Base-by-base conservation (phyloP, 2,888 invertebrate species). In the Philopedon plagiatum region DNA sequence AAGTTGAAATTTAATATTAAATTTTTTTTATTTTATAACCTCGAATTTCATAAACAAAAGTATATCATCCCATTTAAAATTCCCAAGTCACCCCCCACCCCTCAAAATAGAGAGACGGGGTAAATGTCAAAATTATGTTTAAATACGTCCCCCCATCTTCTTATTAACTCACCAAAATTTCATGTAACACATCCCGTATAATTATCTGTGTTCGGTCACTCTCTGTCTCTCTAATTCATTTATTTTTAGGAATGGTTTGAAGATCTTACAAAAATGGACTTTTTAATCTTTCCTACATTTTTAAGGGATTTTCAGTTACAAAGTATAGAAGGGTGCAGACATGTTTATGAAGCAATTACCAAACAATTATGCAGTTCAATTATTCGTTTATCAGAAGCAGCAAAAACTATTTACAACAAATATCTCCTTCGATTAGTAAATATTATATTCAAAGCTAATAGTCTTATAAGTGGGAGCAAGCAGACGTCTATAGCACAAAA, bases 221-320 rank as follows among this genome's bases (percentile, higher is more conserved):
- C 7, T 26, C 7, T 7, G 3, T 26, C 7, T 26, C 26, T 26
- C 7, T 5, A n/a, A 37, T 19, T 54, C 0, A 26, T 15, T 61
- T 39, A 15, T 26, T 66, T 66, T 57, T 66, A 66, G 65, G 65
- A 66, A 32, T 37, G 21, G 11, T 57, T 41, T 21, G 57, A 60
- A 51, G 18, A 51, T 19, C 37, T 60, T 9, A 29, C 51, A 7
- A 51, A 49, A 23, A 44, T 60, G 23, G 60, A 67, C 23, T 34
- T 51, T 51, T 13, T 67, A 9, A 51, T 67, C 0, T 34, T 60
- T 21, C 67, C 67, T 11, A 13, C 8, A 23, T 67, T 67, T 46
- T 26, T 67, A 29, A 60, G 51, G 18, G 49, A 51, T 15, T 23
- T 46, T 23, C 3, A 11, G n/a, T 7, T 57, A 5, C 23, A 13